A percentile compares a stretch with the other conserved stretches of the same genome.
Evolutionary conservation across 2,888 invertebrate genomes (phyloP).

Genomic region (Dynastes grantii): DNA sequence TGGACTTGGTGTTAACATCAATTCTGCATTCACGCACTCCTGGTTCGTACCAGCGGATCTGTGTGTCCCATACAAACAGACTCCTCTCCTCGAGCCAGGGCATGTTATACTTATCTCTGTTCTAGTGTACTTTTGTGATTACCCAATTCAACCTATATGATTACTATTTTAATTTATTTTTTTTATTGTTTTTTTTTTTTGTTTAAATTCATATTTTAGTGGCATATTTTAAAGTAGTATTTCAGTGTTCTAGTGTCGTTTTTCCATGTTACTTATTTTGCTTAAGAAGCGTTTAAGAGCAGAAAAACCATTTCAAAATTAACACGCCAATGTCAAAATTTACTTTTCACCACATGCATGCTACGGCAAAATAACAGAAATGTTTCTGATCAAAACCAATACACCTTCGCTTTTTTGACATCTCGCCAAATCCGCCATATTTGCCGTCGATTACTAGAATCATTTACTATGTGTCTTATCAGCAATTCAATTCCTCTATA

Average conservation of each 20-base stretch:
- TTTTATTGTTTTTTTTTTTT: background rate
- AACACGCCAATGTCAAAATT: slow-evolving; percentile 7
- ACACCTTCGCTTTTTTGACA: slow-evolving; percentile 6
- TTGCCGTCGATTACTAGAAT: slow-evolving; percentile 1
- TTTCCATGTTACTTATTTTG: background rate
- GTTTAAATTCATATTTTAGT: slow-evolving; percentile 34
- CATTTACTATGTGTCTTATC: background rate
- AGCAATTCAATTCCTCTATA: background rate
- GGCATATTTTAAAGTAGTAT: slow-evolving; percentile 40
- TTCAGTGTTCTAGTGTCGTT: slow-evolving; percentile 35
- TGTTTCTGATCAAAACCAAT: slow-evolving; percentile 10
- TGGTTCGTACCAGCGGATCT: slow-evolving; percentile 96
- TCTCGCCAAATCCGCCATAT: background rate
- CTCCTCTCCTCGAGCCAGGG: slow-evolving; percentile 93
- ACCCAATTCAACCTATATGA: slow-evolving; percentile 29
- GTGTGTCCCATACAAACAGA: slow-evolving; percentile 89
- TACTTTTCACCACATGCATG: background rate
- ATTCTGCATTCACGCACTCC: slow-evolving; percentile 92
- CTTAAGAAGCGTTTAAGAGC: slow-evolving; percentile 28
- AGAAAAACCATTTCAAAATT: slow-evolving; percentile 27
- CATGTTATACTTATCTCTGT: slow-evolving; percentile 78
- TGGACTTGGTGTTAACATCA: slow-evolving; percentile 75
- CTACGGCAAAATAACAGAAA: background rate
- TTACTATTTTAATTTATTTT: slow-evolving; percentile 23
- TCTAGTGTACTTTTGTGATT: slow-evolving; percentile 51